These are phyloP conservation scores for Rhynchonycteris naso DNA, from an alignment of 2,797 vertebrate genomes.

Conservation along the genomic window DNA sequence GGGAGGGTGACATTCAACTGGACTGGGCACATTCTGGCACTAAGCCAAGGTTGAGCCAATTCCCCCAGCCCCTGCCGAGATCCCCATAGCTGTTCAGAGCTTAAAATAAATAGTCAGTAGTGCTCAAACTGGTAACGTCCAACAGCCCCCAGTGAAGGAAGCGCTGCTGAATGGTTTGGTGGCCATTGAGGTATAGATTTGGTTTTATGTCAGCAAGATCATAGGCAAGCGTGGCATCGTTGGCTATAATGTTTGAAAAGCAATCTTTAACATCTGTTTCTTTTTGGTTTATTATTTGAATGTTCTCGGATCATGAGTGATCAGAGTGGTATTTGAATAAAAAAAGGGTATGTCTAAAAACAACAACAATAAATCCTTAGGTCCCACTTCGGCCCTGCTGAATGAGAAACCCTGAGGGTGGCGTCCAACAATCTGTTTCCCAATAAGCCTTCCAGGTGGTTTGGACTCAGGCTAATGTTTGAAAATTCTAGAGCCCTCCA, in stretches of 20 bases:
- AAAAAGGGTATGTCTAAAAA: neutral
- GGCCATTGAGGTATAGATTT: neutral
- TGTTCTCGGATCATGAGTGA: neutral
- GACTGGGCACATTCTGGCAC: neutral
- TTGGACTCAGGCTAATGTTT: neutral
- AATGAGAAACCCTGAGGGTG: neutral
- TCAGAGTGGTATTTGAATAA: neutral
- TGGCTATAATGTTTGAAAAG: neutral
- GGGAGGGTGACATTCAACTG: neutral
- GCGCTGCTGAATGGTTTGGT: neutral
- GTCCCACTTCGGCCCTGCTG: neutral
- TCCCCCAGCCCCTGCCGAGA: neutral
- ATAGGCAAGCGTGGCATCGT: neutral
- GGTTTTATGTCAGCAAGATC: neutral
- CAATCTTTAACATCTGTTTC: neutral
- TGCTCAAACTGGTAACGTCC: neutral
- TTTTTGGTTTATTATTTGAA: neutral
- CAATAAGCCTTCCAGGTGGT: neutral
- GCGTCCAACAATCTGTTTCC: neutral
- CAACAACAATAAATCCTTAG: neutral
- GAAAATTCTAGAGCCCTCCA: neutral
- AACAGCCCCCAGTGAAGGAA: neutral
- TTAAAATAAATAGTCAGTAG: neutral
- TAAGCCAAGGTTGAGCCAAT: neutral
- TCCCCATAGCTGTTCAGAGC: neutral